These are phyloP conservation scores for Microplitis deprimator DNA, from an alignment of 2,888 invertebrate genomes.

Conservation along the genomic window DNA sequence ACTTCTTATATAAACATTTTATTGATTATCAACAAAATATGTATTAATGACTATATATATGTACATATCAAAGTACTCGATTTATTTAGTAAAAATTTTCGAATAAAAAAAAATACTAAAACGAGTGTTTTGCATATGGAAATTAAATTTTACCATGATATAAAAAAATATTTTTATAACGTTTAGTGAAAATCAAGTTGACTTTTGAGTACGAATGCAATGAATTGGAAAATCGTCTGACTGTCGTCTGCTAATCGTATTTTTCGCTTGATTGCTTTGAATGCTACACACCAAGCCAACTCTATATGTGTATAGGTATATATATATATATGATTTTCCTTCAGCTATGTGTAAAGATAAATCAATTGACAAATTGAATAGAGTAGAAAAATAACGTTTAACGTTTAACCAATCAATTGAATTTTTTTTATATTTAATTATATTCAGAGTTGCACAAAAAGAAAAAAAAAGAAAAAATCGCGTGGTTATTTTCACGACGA, in stretches of 20 bases:
- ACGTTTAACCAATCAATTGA: conserved; percentile 17
- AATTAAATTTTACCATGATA: neutral
- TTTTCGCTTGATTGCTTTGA: conserved; percentile 25
- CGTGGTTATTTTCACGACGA: neutral
- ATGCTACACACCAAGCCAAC: neutral
- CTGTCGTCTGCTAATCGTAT: conserved; percentile 28
- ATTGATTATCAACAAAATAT: no score
- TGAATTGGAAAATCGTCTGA: conserved; percentile 52
- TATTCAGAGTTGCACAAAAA: neutral
- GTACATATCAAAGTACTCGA: no score
- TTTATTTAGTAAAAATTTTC: no score
- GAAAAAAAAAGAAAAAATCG: neutral
- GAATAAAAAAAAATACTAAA: no score
- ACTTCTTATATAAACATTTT: no score
- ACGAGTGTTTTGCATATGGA: neutral
- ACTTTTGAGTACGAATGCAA: conserved; percentile 44
- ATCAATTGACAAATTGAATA: conserved; percentile 28
- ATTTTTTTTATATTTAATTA: conserved; percentile 1
- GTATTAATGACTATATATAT: no score
- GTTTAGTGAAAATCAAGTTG: conserved; percentile 46
- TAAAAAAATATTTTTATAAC: neutral
- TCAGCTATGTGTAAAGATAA: conserved; percentile 22
- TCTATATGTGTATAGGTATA: neutral
- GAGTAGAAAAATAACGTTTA: conserved; percentile 10
- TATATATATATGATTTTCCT: neutral